Base-by-base conservation (phyloP, 2,113 vertebrate genomes). In the Sitta europaea region DNA sequence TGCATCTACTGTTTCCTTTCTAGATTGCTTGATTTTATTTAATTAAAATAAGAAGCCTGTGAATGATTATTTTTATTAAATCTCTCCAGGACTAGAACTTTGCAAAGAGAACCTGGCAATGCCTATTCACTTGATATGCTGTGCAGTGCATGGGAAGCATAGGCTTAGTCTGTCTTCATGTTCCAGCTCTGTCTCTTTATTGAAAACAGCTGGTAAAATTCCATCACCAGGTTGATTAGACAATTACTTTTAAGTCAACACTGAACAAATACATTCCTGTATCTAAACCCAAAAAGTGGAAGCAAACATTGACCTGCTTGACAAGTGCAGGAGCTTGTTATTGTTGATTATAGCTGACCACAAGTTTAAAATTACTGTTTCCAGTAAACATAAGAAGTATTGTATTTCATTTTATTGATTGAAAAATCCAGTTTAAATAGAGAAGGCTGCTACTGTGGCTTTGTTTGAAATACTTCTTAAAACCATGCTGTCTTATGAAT, bases 361-460 rank as follows among this genome's bases (percentile, higher is more conserved):
- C 90, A 94, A 90, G 86, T 92, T 97, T 97, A 93, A 96, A 96
- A 93, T 96, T 88, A 92, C 94, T 71, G 20, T 96, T 97, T 97
- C 86, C 81, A 97, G 89, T 94, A 97, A 97, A 97, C 76, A 90
- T 90, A 90, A 97, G 93, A 55, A 93, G 36, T 96, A 97, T 96
- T 97, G 97, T 86, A 88, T 97, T 98, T 97, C 94, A 67, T 89
- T 94, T 91, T 94, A 95, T 95, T 97, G 97, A 97, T 90, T 96
- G 67, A 97, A 97, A 95, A 97, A 96, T 96, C 54, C 67, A 88
- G 88, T 96, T 97, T 96, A 95, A 97, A 92, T 92, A 73, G 66
- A 83, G 92, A 94, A 97, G 83, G 29, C 73, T 90, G 95, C 95
- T 97, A 96, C 96, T 96, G 95, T 96, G 98, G 96, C 55, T 98